These are phyloP conservation scores for Cariama cristata DNA, from an alignment of 2,113 vertebrate genomes.

Conservation along the genomic window DNA sequence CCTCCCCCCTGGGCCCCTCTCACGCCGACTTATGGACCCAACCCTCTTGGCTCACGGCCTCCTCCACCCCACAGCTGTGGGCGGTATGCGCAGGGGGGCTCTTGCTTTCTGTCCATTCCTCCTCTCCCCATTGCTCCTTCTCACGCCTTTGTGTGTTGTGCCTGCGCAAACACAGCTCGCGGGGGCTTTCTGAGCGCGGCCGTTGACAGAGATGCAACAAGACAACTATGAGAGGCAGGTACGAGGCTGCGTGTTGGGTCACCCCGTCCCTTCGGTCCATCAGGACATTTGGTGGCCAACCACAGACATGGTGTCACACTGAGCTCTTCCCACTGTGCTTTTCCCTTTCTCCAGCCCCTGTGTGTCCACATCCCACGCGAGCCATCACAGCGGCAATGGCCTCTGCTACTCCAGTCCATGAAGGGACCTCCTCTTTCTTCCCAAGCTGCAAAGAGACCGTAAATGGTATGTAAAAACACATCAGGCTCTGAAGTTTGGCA, in stretches of 20 bases:
- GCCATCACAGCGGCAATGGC: too few relatives aligned
- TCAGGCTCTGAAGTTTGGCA: neutral
- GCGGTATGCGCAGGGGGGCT: too few relatives aligned
- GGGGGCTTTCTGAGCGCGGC: neutral
- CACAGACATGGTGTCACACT: neutral
- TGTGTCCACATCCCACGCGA: neutral
- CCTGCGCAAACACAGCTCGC: accelerated
- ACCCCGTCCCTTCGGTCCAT: neutral
- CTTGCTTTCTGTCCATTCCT: neutral
- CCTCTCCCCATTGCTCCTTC: neutral
- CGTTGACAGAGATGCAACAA: accelerated
- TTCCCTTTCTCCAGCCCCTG: neutral
- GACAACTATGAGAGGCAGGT: neutral
- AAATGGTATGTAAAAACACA: neutral
- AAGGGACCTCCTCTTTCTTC: neutral
- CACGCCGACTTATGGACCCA: neutral
- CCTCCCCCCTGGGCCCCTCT: accelerated
- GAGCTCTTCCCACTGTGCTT: neutral
- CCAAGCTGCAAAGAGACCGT: neutral
- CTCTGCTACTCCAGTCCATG: neutral
- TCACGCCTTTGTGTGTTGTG: accelerated
- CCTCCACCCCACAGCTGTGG: too few relatives aligned
- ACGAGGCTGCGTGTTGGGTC: accelerated
- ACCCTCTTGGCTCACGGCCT: neutral
- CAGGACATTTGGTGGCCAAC: too few relatives aligned